phyloP scores from a whole-genome alignment of 37 sponge, comb jelly and placozoan species.

The Petrosia ficiformis region DNA sequence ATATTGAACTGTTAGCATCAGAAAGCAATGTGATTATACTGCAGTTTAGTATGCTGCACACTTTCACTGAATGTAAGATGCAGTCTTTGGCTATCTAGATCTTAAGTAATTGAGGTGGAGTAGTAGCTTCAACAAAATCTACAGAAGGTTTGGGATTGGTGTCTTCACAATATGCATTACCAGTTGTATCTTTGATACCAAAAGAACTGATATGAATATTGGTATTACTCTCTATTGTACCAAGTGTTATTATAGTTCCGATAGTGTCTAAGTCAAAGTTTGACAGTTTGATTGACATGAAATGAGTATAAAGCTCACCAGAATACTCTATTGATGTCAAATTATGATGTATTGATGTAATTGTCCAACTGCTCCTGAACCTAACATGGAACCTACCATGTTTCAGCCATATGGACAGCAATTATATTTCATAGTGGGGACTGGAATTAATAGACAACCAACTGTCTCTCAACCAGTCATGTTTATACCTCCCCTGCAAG shows the following conservation, averaged over 20 bases:
- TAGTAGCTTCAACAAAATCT: slow-evolving; percentile 38
- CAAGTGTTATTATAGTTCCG: slow-evolving; percentile 32
- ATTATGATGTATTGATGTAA: no score
- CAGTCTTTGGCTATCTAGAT: slow-evolving; percentile 23
- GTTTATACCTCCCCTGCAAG: no score
- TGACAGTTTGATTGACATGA: slow-evolving; percentile 39
- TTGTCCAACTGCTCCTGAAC: no score
- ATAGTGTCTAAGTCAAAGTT: slow-evolving; percentile 52
- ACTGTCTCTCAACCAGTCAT: no score
- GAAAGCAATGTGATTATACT: slow-evolving; percentile 47
- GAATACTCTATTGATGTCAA: no score
- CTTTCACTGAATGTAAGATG: slow-evolving; percentile 85
- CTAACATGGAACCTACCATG: no score
- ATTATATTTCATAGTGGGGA: no score
- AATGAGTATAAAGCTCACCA: slow-evolving; percentile 28
- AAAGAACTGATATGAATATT: slow-evolving; percentile 17
- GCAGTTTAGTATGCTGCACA: slow-evolving; percentile 18
- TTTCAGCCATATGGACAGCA: no score
- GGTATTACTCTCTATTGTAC: slow-evolving; percentile 12
- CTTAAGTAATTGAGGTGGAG: slow-evolving; percentile 53
- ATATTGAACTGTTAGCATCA: slow-evolving; percentile 13
- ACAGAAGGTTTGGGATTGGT: slow-evolving; percentile 30
- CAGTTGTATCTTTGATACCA: slow-evolving; percentile 54
- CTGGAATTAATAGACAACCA: no score
- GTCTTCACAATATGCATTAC: slow-evolving; percentile 58